Conservation (phyloP, 2,113 vertebrate species). For the Caloenas nicobarica region DNA sequence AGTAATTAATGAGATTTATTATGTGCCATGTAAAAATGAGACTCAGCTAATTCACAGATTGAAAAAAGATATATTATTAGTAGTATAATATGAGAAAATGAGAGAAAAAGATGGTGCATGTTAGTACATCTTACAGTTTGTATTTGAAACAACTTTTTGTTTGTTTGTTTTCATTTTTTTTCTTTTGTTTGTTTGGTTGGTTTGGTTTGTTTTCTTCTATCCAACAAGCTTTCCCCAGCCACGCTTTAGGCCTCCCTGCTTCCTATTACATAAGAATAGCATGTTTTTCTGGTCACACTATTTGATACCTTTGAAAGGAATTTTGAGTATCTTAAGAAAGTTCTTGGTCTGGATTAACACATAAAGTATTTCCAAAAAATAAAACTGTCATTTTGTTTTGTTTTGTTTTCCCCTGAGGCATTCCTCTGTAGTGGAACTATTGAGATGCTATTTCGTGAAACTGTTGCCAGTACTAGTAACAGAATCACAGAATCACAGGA, state of each 20-base stretch:
- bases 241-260: not conserved
- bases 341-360: not conserved
- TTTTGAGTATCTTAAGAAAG: not conserved
- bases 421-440: not conserved
- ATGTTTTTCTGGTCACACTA: not conserved
- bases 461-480: not conserved
- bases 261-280: not conserved
- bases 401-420: not conserved
- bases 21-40: not conserved
- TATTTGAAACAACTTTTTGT: not conserved
- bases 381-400: not conserved
- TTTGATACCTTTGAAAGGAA: not conserved
- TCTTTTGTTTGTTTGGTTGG: too few relatives aligned
- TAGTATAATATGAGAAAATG: not conserved
- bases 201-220: not conserved
- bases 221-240: not conserved
- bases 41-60: not conserved
- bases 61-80: not conserved
- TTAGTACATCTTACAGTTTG: not conserved
- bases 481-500: too few relatives aligned
- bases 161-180: too few relatives aligned
- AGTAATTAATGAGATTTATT: not conserved
- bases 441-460: not conserved
- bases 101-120: fast-evolving
- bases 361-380: not conserved